phyloP scores from a whole-genome alignment of 2,888 invertebrate genomes.

The Tachina lurida region DNA sequence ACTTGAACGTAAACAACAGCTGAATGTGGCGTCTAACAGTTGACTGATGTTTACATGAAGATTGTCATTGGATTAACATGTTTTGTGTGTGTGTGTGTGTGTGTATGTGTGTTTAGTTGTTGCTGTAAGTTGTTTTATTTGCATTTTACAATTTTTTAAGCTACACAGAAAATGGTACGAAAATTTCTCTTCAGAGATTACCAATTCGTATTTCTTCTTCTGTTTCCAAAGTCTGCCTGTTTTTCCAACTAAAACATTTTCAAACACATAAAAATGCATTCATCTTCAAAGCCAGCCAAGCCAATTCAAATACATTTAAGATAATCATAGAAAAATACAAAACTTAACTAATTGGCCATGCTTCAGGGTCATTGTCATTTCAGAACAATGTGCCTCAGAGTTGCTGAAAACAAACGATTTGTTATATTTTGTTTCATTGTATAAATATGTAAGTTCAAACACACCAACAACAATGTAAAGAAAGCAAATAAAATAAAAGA shows the following conservation, averaged over 20 bases:
- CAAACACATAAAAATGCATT: constrained; percentile 6
- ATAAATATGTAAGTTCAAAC: constrained; percentile 28
- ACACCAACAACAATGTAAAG: constrained; percentile 15
- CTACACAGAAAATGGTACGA: constrained; percentile 30
- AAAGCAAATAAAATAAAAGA: constrained; percentile 15
- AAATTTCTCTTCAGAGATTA: constrained; percentile 62
- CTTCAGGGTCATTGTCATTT: constrained; percentile 80
- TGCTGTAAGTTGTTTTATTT: constrained; percentile 54
- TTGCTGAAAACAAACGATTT: constrained; percentile 61
- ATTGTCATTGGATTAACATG: constrained; percentile 78
- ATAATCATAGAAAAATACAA: constrained; percentile 69
- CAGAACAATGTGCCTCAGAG: constrained; percentile 57
- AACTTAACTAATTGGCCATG: constrained; percentile 80
- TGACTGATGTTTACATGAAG: constrained; percentile 81
- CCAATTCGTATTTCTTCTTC: constrained; percentile 14
- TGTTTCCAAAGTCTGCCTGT: constrained; percentile 20
- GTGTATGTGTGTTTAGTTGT: constrained; percentile 21
- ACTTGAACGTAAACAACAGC: constrained; percentile 65
- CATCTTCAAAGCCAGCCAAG: neutral
- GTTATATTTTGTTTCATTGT: constrained; percentile 58
- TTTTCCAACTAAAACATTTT: constrained; percentile 3
- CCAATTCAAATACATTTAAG: constrained; percentile 48
- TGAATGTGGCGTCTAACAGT: constrained; percentile 75
- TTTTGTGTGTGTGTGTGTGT: constrained; percentile 35
- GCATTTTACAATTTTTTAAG: constrained; percentile 54